Base-by-base conservation (phyloP, 2,888 invertebrate species). In the Monopis laevigella region DNA sequence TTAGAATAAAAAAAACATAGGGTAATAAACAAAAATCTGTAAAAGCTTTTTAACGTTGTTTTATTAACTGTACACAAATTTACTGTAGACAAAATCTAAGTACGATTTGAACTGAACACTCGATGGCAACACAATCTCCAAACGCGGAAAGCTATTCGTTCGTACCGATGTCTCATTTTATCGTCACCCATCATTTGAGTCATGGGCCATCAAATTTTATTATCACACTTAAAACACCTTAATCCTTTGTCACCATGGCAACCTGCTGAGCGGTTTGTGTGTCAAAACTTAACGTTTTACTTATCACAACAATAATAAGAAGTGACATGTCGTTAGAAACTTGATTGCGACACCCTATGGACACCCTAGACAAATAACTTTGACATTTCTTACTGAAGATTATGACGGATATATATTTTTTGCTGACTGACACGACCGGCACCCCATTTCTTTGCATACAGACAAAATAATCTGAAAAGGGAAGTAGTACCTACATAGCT, bases 251-350 rank as follows among this genome's bases (percentile, higher is more conserved):
- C 11, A 36, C 3, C 21, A 21, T 26, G 42, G 46, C 46, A 44
- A 47, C 48, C 43, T 46, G 43, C 29, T 32, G 54, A 26, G 54
- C 45, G 46, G 43, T 42, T 29, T 17, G 35, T 16, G 19, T 36
- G 36, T 36, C 36, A 36, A 36, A 36, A 36, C 36, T 36, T 36
- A 29, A 54, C 54, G 54, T 58, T 54, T 55, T 57, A 58, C 58
- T 60, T 65, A 67, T 71, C 68, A 71, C 59, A 68, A 65, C 63
- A 67, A 66, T 64, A 21, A 66, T 63, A 11, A 36, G 3, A 59
- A 59, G 58, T 62, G 64, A 58, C 61, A 59, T 48, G 56, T 61
- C 55, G 55, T 62, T 60, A 61, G 13, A 30, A 30, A 30, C 30
- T 30, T 2, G 11, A 30, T 30, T 30, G 32, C 17, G 32, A 8